Base-by-base conservation (phyloP, 35 echinoderm and acorn worm species). In the Lytechinus variegatus region DNA sequence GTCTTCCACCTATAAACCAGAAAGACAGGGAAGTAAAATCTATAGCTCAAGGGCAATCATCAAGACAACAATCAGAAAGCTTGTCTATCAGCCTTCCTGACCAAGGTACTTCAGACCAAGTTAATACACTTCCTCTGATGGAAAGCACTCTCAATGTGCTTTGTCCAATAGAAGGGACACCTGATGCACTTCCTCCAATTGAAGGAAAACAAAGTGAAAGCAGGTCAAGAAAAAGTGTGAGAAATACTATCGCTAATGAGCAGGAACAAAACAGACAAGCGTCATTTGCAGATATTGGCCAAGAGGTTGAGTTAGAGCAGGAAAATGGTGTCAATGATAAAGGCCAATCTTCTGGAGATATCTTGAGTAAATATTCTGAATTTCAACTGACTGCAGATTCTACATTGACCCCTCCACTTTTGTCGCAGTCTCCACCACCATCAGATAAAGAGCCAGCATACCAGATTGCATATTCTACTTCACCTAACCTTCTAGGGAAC, bases 391-490 rank as follows among this genome's bases (percentile, higher is more conserved):
- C 88, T 6, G 88, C 27, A 52, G 88, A 90, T 14, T 52, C 61
- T 33, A 53, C 96, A 56, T 13, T 92, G 3, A 9, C 58, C 27
- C 92, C 95, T 8, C 54, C 93, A 5, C 95, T 92, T 27, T 52
- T 91, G 9, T 9, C 58, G 12, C 86, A 91, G 9, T 29, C 86
- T 27, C 87, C 54, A 10, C 87, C 28, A 12, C 79, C 56, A 6
- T 61, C 87, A 9, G 92, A 94, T 44, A 87, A 94, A 10, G 86
- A 89, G 5, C 29, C 87, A 28, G 87, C 96, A 4, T 95, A 66
- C 52, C 96, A 95, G 52, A 97, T 99, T 95, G 97, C 96, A 13
- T 97, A 99, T 93, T 99, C 98, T 27, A 99, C 98, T 44, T 94
- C 97, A 11, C 98, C 98, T 11, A 95, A 79, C 19, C 95, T 29